phyloP scores from a whole-genome alignment of 2,797 vertebrate species.

The Artibeus jamaicensis region DNA sequence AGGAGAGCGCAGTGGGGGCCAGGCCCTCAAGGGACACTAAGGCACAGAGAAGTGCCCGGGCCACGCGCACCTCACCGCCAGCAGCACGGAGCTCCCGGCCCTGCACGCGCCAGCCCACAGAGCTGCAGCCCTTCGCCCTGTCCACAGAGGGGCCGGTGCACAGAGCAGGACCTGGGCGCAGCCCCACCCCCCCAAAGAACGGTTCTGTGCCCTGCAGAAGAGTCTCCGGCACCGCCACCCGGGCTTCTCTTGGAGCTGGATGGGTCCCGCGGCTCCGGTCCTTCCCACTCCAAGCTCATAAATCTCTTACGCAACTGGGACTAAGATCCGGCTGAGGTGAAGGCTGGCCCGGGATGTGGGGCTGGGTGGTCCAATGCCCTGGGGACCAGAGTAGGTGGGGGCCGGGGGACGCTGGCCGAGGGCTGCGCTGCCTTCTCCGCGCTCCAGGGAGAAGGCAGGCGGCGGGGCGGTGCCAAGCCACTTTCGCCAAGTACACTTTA shows the following conservation, averaged over 20 bases:
- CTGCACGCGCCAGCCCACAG: fast-evolving
- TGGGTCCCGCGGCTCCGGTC: fast-evolving
- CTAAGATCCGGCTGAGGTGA: fast-evolving
- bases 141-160: neutral
- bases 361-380: fast-evolving
- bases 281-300: neutral
- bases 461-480: neutral
- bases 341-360: neutral
- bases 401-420: fast-evolving
- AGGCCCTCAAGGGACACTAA: neutral
- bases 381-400: too few species aligned
- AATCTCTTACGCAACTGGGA: fast-evolving
- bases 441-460: too few species aligned
- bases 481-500: neutral
- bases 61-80: neutral
- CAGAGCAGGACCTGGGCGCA: fast-evolving
- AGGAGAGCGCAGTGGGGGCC: fast-evolving
- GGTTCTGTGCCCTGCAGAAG: fast-evolving
- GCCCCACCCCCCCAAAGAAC: too few species aligned
- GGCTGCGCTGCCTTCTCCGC: fast-evolving
- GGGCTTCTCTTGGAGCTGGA: fast-evolving
- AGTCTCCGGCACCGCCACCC: neutral
- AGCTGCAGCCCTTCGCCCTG: fast-evolving
- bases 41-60: neutral
- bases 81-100: neutral